phyloP scores from a whole-genome alignment of 2,113 vertebrate species.

The Chauna torquata region DNA sequence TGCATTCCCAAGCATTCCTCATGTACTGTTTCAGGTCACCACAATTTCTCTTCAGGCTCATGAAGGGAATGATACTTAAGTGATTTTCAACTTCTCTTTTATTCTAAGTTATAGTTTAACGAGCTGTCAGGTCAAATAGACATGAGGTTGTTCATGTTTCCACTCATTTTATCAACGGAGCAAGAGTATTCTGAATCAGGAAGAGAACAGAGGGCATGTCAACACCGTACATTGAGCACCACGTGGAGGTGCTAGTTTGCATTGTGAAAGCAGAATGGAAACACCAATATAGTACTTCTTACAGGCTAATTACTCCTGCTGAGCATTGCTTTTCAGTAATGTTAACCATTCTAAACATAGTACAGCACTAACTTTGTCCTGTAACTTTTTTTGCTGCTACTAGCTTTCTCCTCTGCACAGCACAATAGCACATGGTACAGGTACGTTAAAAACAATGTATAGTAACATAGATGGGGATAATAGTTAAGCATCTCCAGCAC shows the following conservation, averaged over 20 bases:
- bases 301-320: neutral
- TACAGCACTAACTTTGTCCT: neutral
- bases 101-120: neutral
- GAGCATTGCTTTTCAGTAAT: neutral
- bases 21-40: neutral
- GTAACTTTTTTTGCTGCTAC: neutral
- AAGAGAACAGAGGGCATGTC: neutral
- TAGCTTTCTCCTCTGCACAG: neutral
- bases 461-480: neutral
- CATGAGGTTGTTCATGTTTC: neutral
- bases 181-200: neutral
- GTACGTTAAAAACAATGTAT: neutral
- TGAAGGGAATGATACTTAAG: neutral
- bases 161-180: neutral
- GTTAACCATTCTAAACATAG: neutral
- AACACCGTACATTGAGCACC: neutral
- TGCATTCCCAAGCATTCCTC: neutral
- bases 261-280: neutral
- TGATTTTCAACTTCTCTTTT: constrained; percentile 1
- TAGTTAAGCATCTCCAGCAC: neutral
- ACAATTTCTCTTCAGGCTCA: neutral
- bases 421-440: neutral
- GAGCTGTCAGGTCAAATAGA: neutral
- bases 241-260: neutral
- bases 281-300: neutral